Evolutionary conservation across 2,888 invertebrate genomes (phyloP), one percentile per base, ranked within the genome.

Genomic region (Aleiodes leptofemur): DNA sequence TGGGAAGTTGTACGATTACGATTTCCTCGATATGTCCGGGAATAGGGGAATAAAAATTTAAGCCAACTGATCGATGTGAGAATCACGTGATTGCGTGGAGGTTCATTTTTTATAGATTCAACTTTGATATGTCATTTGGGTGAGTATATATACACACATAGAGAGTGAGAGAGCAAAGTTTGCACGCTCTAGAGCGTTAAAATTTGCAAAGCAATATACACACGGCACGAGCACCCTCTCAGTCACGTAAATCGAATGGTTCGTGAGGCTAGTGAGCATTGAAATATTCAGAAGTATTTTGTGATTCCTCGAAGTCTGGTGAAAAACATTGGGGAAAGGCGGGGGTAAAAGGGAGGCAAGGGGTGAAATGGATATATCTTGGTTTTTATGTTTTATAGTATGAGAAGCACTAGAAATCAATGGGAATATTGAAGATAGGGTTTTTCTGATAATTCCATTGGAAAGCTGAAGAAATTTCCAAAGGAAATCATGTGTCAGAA

Each of bases 51-150:
- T 74, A 69, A 64, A 79, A 79, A 77, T 78, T 75, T 66, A 55
- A 66, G 56, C 38, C 57, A 61, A 55, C 72, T 80, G 80, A 80
- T 79, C 77, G 77, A 79, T 79, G 80, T 34, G 78, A 76, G 73
- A 68, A 74, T 80, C 57, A 79, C 78, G 77, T 77, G 80, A 76
- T 68, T 31, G 74, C 53, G 55, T 55, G 51, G 13, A 68, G 29
- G 43, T 6, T 11, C 48, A 14, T 64, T 64, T 43, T 55, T 61
- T 55, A 56, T 57, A 61, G 71, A 75, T 75, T 66, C 48, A 50
- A 31, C 23, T 68, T 56, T 56, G 75, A 75, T 72, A 75, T 51
- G 68, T 55, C 38, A 72, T 71, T 75, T 72, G 31, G 66, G 50
- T 43, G 7, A 9, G 11, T 43, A 9, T 64, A 29, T 70, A 55